These are phyloP conservation scores for Smutsia gigantea DNA, from an alignment of 2,797 vertebrate genomes.

Conservation along the genomic window DNA sequence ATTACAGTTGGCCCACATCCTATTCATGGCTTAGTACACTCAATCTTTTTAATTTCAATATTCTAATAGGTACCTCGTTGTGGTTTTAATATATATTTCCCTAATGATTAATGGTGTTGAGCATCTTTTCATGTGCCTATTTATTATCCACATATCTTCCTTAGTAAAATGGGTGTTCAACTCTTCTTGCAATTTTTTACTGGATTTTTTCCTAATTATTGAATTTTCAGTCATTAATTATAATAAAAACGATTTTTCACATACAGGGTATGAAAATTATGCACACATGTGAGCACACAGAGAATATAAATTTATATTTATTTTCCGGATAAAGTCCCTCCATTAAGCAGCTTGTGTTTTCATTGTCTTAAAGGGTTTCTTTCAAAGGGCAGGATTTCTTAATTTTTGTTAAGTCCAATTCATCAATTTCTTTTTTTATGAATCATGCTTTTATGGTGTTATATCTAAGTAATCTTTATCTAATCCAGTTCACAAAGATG, in stretches of 20 bases:
- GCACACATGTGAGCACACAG: background rate
- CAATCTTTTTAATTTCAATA: background rate
- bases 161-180: background rate
- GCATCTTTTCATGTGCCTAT: background rate
- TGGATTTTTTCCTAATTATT: background rate
- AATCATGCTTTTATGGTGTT: background rate
- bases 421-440: background rate
- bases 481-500: background rate
- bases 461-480: background rate
- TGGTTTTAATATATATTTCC: constrained; percentile 3
- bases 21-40: background rate
- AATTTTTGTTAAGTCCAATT: background rate
- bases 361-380: background rate
- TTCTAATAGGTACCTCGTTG: background rate
- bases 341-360: background rate
- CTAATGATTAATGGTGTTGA: background rate
- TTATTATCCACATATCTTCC: background rate
- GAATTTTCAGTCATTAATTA: background rate
- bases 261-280: background rate
- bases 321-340: background rate
- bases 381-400: background rate
- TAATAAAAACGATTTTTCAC: background rate
- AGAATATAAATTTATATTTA: constrained; percentile 18
- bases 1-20: background rate
- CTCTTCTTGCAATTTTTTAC: background rate